These are phyloP conservation scores for Leptopilina syphax DNA, from an alignment of 2,888 invertebrate genomes.

Conservation along the genomic window DNA sequence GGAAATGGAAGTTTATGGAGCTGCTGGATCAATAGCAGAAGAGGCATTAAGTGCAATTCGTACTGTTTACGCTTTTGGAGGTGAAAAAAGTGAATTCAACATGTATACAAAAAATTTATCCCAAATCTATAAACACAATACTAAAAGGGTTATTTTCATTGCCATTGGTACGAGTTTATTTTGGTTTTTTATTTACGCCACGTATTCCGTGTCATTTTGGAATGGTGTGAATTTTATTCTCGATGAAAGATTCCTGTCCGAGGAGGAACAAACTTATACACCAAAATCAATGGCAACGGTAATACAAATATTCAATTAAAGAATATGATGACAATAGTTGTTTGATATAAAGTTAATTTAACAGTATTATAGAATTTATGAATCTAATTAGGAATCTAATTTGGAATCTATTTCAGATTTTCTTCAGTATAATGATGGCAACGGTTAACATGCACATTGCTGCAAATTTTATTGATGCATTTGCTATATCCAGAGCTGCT, in stretches of 20 bases:
- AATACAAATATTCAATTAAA: slow-evolving; percentile 57
- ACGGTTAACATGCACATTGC: slow-evolving; percentile 89
- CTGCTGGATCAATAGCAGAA: slow-evolving; percentile 87
- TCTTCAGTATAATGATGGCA: slow-evolving; percentile 87
- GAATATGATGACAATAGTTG: too few relatives aligned
- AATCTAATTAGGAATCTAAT: too few relatives aligned
- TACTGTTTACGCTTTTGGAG: slow-evolving; percentile 89
- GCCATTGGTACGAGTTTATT: slow-evolving; percentile 85
- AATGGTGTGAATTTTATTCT: slow-evolving; percentile 85
- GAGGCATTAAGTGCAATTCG: slow-evolving; percentile 86
- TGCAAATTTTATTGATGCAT: slow-evolving; percentile 88
- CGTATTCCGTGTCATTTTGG: slow-evolving; percentile 90
- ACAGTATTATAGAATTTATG: too few relatives aligned
- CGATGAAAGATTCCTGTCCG: slow-evolving; percentile 77
- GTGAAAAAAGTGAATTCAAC: slow-evolving; percentile 83
- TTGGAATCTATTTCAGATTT: slow-evolving; percentile 80
- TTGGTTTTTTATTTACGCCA: slow-evolving; percentile 87
- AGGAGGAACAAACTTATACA: slow-evolving; percentile 77
- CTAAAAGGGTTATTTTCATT: slow-evolving; percentile 83
- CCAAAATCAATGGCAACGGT: slow-evolving; percentile 85
- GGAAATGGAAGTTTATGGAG: slow-evolving; percentile 85
- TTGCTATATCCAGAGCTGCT: slow-evolving; percentile 88
- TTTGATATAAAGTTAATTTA: too few relatives aligned
- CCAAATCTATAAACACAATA: slow-evolving; percentile 83
- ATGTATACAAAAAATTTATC: slow-evolving; percentile 83